Evolutionary conservation across 2,113 vertebrate genomes (phyloP), one percentile per base, ranked within the genome.

Genomic region (Stercorarius parasiticus): DNA sequence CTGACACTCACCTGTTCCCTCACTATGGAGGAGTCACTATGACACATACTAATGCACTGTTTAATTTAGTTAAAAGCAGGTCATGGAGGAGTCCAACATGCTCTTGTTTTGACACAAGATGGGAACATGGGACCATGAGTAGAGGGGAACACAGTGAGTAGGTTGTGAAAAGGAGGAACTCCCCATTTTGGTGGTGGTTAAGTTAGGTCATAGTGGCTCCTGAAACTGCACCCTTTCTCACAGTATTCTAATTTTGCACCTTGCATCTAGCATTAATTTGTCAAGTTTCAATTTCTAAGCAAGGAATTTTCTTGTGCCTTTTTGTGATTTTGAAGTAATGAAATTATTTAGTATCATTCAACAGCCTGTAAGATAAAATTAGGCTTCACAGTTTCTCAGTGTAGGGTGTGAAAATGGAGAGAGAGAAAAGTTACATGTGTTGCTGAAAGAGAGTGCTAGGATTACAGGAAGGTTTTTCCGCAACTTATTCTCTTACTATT

Each of bases 291-390:
- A 1, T 79, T 95, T 86, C 55, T 19, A 81, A 83, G 32, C 19
- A 55, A 88, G 67, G 34, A 47, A n/a, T 53, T 86, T 90, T 67
- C 32, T 61, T 86, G 13, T 93, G 61, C 70, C 34, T 91, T 93
- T 77, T 87, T 78, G 34, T 88, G 42, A 55, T 86, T 74, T 77
- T 80, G 52, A 91, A 53, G 16, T 88, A 70, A 55, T 82, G 18
- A 55, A 90, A 59, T 59, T 62, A 86, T 45, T 82, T 83, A 29
- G 43, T 78, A 74, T 56, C 21, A 38, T 88, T 90, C 40, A 88
- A 27, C 65, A 72, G 50, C 50, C 52, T 88, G 25, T 64, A 67
- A 83, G 59, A 74, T 84, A 96, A 85, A 95, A 95, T 92, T 79
- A 92, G 80, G 79, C 53, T 88, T 96, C 15, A 52, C 79, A 56